phyloP scores from a whole-genome alignment of 2,113 vertebrate genomes.

The Thunnus maccoyii region DNA sequence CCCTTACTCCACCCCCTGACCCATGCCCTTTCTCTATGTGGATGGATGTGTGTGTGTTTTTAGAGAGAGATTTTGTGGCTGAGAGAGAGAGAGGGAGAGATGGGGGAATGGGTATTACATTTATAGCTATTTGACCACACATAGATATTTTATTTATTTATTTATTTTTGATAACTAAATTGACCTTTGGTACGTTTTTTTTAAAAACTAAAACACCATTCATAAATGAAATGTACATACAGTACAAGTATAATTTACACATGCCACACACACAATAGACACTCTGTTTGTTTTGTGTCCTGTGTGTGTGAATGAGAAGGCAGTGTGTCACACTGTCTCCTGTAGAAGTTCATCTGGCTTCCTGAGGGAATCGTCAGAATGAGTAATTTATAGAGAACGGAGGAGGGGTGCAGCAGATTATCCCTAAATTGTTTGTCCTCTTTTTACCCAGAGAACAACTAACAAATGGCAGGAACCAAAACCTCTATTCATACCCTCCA shows the following conservation, averaged over 20 bases:
- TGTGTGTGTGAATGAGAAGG: constrained; percentile 34
- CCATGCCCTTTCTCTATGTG: constrained; percentile 41
- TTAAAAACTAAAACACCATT: constrained; percentile 24
- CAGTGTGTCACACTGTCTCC: constrained; percentile 45
- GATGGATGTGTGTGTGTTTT: constrained; percentile 31
- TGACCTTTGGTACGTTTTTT: not conserved
- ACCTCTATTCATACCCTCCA: constrained; percentile 72
- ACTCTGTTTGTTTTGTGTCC: constrained; percentile 19
- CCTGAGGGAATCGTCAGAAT: constrained; percentile 52
- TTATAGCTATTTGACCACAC: not conserved
- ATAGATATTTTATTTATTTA: constrained; percentile 5
- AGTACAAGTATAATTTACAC: constrained; percentile 25
- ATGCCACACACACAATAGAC: constrained; percentile 43
- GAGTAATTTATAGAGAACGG: constrained; percentile 65
- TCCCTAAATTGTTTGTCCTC: constrained; percentile 74
- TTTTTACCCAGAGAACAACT: constrained; percentile 69
- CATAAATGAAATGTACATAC: constrained; percentile 31
- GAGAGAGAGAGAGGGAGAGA: not conserved
- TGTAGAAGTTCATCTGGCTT: constrained; percentile 45
- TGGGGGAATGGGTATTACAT: not conserved
- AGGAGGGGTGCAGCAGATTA: constrained; percentile 62
- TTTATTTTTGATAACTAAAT: not conserved
- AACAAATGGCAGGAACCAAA: constrained; percentile 59
- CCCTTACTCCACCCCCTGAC: constrained; percentile 66
- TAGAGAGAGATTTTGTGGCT: constrained; percentile 36